These are phyloP conservation scores for Daubentonia madagascariensis DNA, from an alignment of 2,113 vertebrate species.

Conservation along the genomic window DNA sequence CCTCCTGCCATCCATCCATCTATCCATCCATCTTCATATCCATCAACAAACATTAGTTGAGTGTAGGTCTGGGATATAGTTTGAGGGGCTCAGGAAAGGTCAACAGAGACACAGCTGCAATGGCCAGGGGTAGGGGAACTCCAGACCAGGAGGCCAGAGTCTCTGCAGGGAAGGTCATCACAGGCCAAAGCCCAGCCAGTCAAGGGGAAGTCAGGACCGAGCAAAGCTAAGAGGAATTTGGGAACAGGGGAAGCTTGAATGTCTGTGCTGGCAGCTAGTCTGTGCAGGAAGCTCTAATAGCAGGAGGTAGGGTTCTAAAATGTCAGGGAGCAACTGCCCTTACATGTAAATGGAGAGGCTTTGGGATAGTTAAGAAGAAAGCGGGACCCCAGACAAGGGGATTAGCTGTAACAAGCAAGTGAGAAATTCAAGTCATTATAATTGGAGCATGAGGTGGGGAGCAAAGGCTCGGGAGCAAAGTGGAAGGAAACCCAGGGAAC, in stretches of 20 bases:
- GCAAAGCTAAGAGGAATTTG: not conserved
- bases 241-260: not conserved
- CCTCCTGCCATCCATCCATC: too few species aligned
- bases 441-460: rapidly evolving
- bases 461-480: not conserved
- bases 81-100: not conserved
- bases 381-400: not conserved
- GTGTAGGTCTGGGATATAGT: not conserved
- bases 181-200: not conserved
- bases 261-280: not conserved
- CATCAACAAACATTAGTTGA: not conserved
- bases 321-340: not conserved
- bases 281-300: not conserved
- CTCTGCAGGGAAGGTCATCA: not conserved
- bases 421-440: not conserved
- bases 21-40: too few species aligned
- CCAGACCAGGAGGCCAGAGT: not conserved
- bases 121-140: not conserved
- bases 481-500: not conserved
- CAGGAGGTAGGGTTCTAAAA: not conserved
- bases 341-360: too few species aligned
- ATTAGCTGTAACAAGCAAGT: not conserved
- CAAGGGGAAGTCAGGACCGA: not conserved
- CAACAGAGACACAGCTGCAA: not conserved
- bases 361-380: not conserved